Evolutionary conservation across 2,113 vertebrate genomes (phyloP).

Genomic region (Rhinichthys klamathensis): DNA sequence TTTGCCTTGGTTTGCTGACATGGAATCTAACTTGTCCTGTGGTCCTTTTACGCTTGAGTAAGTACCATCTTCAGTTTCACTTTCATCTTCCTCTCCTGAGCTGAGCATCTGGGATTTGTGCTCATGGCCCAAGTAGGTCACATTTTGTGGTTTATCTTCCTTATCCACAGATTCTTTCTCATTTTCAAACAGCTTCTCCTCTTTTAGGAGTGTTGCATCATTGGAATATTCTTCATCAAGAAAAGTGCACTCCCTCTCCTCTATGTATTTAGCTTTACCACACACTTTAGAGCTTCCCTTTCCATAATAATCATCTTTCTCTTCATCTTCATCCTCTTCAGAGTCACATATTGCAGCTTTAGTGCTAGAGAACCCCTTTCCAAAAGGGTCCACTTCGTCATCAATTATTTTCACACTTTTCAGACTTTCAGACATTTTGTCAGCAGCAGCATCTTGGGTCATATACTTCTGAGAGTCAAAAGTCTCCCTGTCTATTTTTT

Average conservation of each 20-base stretch:
- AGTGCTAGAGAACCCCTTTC: slow-evolving; percentile 74
- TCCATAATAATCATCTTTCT: slow-evolving; percentile 55
- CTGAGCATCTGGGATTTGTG: slow-evolving; percentile 61
- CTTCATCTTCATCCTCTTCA: slow-evolving; percentile 70
- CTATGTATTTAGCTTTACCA: slow-evolving; percentile 78
- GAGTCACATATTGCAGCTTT: slow-evolving; percentile 78
- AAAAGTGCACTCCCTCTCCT: slow-evolving; percentile 90
- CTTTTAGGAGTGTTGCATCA: slow-evolving; percentile 67
- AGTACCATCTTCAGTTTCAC: slow-evolving; percentile 64
- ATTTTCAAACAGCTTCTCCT: slow-evolving; percentile 57
- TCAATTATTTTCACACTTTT: slow-evolving; percentile 58
- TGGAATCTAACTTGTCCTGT: slow-evolving; percentile 56
- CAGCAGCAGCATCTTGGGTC: slow-evolving; percentile 64
- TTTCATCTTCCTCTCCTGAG: slow-evolving; percentile 71
- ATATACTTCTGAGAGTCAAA: slow-evolving; percentile 60
- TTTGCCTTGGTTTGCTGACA: slow-evolving; percentile 47
- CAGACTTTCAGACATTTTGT: slow-evolving; percentile 54
- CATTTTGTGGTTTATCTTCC: slow-evolving; percentile 55
- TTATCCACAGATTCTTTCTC: slow-evolving; percentile 62
- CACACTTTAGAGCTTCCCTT: slow-evolving; percentile 72
- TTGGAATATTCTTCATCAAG: slow-evolving; percentile 83
- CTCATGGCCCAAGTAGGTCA: slow-evolving; percentile 56
- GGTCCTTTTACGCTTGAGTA: slow-evolving; percentile 56
- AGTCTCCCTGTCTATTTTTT: slow-evolving; percentile 41
- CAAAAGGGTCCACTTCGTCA: slow-evolving; percentile 56